Evolutionary conservation across 2,888 invertebrate species (phyloP).

Genomic region (Thereva nobilitata): DNA sequence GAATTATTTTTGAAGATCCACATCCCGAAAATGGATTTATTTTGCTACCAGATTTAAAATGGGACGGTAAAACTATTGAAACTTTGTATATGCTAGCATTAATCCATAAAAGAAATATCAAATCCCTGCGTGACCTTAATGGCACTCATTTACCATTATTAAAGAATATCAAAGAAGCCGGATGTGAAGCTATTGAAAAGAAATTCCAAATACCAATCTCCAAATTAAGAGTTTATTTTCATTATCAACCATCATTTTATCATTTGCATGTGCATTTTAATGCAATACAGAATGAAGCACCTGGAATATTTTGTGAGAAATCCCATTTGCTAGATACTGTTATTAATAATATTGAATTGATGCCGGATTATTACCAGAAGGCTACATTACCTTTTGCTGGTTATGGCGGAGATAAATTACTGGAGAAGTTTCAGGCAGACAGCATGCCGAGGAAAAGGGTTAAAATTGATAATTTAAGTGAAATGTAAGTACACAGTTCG

Average conservation of each 20-base stretch:
- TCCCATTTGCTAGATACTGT: slow-evolving; percentile 87
- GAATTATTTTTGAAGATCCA: slow-evolving; percentile 80
- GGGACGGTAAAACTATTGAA: slow-evolving; percentile 80
- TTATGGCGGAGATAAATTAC: slow-evolving; percentile 75
- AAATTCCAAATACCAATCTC: slow-evolving; percentile 73
- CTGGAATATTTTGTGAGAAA: slow-evolving; percentile 81
- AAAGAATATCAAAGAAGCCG: slow-evolving; percentile 76
- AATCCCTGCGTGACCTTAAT: slow-evolving; percentile 83
- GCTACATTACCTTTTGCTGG: slow-evolving; percentile 80
- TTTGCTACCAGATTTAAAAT: slow-evolving; percentile 92
- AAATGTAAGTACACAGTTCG: neutral
- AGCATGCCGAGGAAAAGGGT: slow-evolving; percentile 19
- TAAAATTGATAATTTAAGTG: neutral
- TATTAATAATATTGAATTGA: slow-evolving; percentile 85
- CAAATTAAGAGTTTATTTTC: slow-evolving; percentile 82
- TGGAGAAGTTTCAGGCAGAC: slow-evolving; percentile 62
- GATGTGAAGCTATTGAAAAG: slow-evolving; percentile 73
- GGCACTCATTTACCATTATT: slow-evolving; percentile 78
- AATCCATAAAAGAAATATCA: slow-evolving; percentile 71
- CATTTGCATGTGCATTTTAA: slow-evolving; percentile 95
- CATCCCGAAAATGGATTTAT: slow-evolving; percentile 80
- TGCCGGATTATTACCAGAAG: slow-evolving; percentile 81
- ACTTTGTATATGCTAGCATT: slow-evolving; percentile 86
- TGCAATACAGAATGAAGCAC: slow-evolving; percentile 75
- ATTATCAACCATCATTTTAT: slow-evolving; percentile 97